Percentiles rank a stretch among this genome's conserved stretches.
phyloP scores from a whole-genome alignment of 2,888 invertebrate species.

The Rhynchonema sp. region DNA sequence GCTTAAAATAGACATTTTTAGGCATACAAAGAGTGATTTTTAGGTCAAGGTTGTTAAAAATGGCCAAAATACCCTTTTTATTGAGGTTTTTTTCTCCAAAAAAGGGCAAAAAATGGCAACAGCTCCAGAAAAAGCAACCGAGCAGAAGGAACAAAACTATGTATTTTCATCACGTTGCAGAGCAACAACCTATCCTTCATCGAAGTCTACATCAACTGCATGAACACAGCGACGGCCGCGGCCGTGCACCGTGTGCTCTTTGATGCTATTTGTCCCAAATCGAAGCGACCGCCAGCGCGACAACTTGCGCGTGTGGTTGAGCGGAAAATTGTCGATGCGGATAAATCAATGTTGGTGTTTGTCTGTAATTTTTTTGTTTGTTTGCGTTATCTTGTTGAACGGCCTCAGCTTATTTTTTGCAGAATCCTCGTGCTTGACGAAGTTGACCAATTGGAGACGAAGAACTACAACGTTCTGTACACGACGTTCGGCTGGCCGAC shows the following conservation, averaged over 20 bases:
- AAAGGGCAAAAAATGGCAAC: no score
- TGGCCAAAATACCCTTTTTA: no score
- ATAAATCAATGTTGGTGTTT: neutral
- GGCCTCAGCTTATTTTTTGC: no score
- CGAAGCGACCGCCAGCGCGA: neutral
- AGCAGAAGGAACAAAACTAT: no score
- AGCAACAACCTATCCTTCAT: no score
- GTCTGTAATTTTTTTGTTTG: neutral
- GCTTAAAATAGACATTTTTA: no score
- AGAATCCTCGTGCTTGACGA: conserved; percentile 66
- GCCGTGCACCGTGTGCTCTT: neutral
- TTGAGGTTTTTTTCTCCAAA: no score
- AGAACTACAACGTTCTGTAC: conserved; percentile 65
- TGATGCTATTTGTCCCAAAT: neutral
- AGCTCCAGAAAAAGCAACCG: no score
- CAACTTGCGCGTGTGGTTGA: neutral
- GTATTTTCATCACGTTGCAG: no score
- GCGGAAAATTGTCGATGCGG: neutral
- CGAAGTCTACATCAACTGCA: neutral
- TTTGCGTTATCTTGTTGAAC: no score
- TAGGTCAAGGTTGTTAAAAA: no score
- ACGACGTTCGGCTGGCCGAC: conserved; percentile 84
- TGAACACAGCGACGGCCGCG: neutral
- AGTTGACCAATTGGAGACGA: conserved; percentile 64
- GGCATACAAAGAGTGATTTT: no score